Conservation (phyloP, 2,888 invertebrate species). For the Ischnura elegans region DNA sequence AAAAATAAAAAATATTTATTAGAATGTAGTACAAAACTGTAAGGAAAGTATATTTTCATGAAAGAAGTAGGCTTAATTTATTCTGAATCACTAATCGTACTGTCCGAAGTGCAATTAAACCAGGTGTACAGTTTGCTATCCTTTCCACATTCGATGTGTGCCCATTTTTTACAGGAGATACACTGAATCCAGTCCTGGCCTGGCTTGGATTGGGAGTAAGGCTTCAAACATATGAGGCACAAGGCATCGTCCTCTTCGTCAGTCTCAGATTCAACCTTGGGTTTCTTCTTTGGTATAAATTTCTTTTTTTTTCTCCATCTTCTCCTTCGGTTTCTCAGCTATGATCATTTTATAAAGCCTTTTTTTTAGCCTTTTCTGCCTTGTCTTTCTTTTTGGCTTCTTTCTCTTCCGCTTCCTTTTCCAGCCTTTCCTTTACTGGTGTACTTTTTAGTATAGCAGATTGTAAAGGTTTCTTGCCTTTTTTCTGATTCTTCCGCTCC, state of each 20-base stretch:
- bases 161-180: too few species aligned
- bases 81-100: too few species aligned
- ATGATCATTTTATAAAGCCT: not conserved
- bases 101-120: too few species aligned
- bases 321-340: too few species aligned
- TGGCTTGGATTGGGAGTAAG: not conserved
- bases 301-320: not conserved
- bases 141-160: too few species aligned
- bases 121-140: too few species aligned
- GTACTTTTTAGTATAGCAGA: not conserved
- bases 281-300: not conserved
- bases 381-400: not conserved
- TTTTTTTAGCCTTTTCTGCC: not conserved
- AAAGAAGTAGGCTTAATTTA: too few species aligned
- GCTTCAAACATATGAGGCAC: not conserved
- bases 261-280: not conserved
- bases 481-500: too few species aligned
- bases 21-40: too few species aligned
- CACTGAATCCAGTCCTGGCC: not conserved
- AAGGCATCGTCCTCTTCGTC: not conserved
- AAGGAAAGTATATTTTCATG: too few species aligned
- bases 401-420: not conserved
- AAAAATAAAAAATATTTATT: not conserved
- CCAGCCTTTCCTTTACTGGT: not conserved
- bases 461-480: too few species aligned